Percentiles rank a stretch among this genome's conserved stretches.
phyloP scores from a whole-genome alignment of 2,113 vertebrate species.

The Chascanopsetta lugubris region DNA sequence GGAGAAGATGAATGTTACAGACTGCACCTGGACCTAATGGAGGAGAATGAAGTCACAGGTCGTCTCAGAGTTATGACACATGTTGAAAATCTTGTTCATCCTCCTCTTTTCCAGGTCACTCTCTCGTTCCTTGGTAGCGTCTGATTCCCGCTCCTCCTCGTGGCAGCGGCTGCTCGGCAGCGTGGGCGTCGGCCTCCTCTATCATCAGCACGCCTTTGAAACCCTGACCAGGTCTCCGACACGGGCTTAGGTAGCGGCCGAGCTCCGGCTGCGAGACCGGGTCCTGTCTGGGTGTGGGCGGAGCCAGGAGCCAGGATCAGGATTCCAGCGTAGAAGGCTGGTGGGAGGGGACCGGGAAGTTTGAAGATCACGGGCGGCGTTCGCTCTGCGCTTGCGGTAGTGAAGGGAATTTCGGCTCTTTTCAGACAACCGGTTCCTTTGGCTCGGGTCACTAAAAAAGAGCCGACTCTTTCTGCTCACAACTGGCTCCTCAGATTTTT shows the following conservation, averaged over 20 bases:
- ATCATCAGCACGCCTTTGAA: constrained; percentile 39
- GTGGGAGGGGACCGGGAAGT: constrained; percentile 8
- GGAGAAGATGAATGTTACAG: too few relatives aligned
- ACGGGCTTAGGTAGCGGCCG: constrained; percentile 32
- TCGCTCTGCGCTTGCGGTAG: neutral
- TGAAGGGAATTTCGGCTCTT: too few relatives aligned
- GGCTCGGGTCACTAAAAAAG: too few relatives aligned
- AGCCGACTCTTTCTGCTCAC: too few relatives aligned
- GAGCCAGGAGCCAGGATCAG: constrained; percentile 27
- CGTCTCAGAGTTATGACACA: too few relatives aligned
- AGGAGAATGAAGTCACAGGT: too few relatives aligned
- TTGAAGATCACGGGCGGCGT: constrained; percentile 19
- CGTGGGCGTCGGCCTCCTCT: constrained; percentile 33
- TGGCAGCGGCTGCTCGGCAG: constrained; percentile 37
- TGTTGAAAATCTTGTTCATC: too few relatives aligned
- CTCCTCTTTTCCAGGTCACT: constrained; percentile 41
- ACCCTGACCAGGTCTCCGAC: constrained; percentile 57
- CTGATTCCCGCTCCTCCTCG: constrained; percentile 26
- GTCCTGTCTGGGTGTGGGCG: constrained; percentile 15
- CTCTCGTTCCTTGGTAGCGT: constrained; percentile 53
- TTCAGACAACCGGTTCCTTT: too few relatives aligned
- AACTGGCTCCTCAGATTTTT: too few relatives aligned
- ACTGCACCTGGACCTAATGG: too few relatives aligned
- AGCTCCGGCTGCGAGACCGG: constrained; percentile 21
- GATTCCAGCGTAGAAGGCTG: constrained; percentile 16